Evolutionary conservation across 2,113 vertebrate genomes (phyloP), one percentile per base, ranked within the genome.

Genomic region (Anolis sagrei): DNA sequence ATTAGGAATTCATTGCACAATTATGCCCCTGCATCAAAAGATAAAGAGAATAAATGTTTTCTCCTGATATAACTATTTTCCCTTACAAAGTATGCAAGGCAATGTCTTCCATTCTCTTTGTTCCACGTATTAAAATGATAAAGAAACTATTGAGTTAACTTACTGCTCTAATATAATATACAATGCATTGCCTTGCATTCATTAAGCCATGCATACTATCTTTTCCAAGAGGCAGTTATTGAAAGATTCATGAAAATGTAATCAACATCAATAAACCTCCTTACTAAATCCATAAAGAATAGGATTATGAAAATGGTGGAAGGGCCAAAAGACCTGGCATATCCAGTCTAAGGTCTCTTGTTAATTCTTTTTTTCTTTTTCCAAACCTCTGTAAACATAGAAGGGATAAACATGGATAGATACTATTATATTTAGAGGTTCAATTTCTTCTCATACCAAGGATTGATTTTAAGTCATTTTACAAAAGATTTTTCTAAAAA

Each of bases 231-330:
- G 34, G 48, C 54, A 75, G 6, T 58, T 87, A 89, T 89, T 95
- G 61, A 92, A 94, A 92, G 66, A 89, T 91, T 93, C 76, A 84
- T 91, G 87, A 61, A 90, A 94, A 83, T 91, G 81, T 92, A 89
- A 94, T 89, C 44, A 86, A 51, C 89, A 90, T 84, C 89, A 92
- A 93, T 93, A 89, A 86, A 93, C 70, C 90, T 84, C 82, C 84
- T 85, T 84, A 77, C 0, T 1, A 90, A 91, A 77, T 86, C 90
- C 72, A 49, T 68, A 79, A 39, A 34, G 84, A 91, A 88, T 72
- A 49, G 85, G 39, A 78, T 39, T 92, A 88, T 94, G 25, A 83
- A 91, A 77, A 44, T 70, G 44, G 19, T 2, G 87, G 70, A 85
- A 66, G 86, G 80, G 58, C 79, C 83, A 72, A 51, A 54, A 84